Conservation (phyloP, 2,113 vertebrate genomes). For the Hyla sarda region DNA sequence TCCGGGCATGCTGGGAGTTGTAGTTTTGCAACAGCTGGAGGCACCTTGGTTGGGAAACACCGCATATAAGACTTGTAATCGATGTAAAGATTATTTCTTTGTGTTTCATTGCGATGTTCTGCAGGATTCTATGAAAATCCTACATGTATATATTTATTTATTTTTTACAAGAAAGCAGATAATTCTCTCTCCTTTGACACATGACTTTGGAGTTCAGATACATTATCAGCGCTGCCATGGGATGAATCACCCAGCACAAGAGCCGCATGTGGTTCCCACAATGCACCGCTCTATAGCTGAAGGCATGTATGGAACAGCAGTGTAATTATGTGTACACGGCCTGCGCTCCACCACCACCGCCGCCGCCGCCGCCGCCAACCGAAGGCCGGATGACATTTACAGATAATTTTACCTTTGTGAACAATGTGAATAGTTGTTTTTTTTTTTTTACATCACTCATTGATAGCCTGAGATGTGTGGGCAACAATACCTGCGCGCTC, state of each 20-base stretch:
- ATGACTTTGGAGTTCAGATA: conserved; percentile 17
- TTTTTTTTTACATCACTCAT: conserved; percentile 26
- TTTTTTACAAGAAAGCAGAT: conserved; percentile 19
- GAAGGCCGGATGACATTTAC: conserved; percentile 27
- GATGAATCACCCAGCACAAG: conserved; percentile 39
- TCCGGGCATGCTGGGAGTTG: too few species aligned
- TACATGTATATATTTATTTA: not conserved
- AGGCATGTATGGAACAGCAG: conserved; percentile 25
- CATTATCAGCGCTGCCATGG: not conserved
- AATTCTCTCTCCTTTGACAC: conserved; percentile 15
- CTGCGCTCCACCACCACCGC: not conserved
- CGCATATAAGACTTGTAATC: too few species aligned
- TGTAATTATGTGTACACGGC: not conserved
- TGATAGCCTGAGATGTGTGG: not conserved
- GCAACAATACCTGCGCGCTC: not conserved
- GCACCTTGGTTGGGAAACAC: too few species aligned
- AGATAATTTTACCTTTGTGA: conserved; percentile 22
- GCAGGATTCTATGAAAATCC: not conserved
- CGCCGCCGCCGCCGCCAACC: not conserved
- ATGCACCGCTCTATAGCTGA: conserved; percentile 16
- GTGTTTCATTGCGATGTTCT: not conserved
- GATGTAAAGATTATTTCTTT: too few species aligned
- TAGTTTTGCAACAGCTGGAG: too few species aligned
- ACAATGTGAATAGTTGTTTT: not conserved
- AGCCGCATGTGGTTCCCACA: conserved; percentile 20